These are phyloP conservation scores for Leptinotarsa tumamoca DNA, from an alignment of 2,888 invertebrate species.

Conservation along the genomic window DNA sequence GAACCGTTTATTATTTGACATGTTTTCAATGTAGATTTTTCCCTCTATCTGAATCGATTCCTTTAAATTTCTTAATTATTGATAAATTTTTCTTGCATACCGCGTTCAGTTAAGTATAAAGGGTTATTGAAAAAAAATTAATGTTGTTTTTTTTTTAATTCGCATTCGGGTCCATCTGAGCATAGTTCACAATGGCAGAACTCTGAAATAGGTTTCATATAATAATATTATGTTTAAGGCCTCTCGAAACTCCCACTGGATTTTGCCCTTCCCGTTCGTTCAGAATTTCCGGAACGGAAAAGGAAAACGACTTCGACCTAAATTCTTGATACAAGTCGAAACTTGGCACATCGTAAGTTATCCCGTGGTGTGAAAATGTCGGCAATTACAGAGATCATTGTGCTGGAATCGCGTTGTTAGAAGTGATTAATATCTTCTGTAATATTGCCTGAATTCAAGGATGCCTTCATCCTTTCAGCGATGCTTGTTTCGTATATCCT, in stretches of 20 bases:
- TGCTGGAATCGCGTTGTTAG: constrained; percentile 36
- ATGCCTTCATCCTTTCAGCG: constrained; percentile 26
- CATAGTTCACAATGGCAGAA: too few relatives aligned
- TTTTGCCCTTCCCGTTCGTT: not conserved
- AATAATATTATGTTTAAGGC: not conserved
- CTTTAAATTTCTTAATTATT: too few relatives aligned
- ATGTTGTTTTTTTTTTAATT: too few relatives aligned
- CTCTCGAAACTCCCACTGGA: not conserved
- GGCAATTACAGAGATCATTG: constrained; percentile 43
- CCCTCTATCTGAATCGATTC: too few relatives aligned
- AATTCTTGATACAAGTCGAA: constrained; percentile 35
- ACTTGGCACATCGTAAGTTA: constrained; percentile 38
- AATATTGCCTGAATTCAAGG: constrained; percentile 27
- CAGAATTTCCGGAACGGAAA: not conserved
- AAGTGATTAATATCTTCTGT: constrained; percentile 40
- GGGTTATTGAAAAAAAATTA: too few relatives aligned
- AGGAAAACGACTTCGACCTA: constrained; percentile 1
- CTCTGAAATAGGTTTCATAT: too few relatives aligned
- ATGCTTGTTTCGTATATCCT: constrained; percentile 23
- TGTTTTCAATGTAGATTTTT: too few relatives aligned
- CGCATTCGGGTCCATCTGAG: not conserved
- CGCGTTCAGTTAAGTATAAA: too few relatives aligned
- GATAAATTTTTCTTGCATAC: too few relatives aligned
- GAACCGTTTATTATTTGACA: too few relatives aligned
- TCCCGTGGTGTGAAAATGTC: constrained; percentile 34